Percentiles rank a stretch among this genome's conserved stretches.
Evolutionary conservation across 2,113 vertebrate species (phyloP).

Genomic region (Larimichthys crocea): DNA sequence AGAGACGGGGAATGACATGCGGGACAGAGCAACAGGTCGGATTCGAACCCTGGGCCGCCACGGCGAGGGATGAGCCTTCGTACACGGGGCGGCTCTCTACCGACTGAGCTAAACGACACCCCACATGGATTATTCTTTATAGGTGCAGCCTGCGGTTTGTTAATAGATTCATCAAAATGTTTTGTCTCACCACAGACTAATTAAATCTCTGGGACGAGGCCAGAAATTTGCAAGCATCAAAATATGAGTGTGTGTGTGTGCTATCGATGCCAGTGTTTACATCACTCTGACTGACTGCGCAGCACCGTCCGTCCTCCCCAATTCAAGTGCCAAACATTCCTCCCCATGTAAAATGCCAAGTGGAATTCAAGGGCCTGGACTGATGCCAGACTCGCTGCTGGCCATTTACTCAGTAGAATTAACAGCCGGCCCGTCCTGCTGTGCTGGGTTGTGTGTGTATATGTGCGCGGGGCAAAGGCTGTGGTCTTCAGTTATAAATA

Average conservation of each 20-base stretch:
- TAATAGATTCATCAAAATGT: neutral
- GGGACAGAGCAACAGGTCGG: no score
- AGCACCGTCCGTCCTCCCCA: neutral
- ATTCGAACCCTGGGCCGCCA: no score
- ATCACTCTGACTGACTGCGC: neutral
- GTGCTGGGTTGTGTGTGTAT: neutral
- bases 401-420: neutral
- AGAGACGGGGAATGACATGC: no score
- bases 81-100: no score
- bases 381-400: neutral
- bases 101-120: no score
- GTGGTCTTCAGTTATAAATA: neutral
- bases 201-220: neutral
- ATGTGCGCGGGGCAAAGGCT: slow-evolving; percentile 6
- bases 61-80: no score
- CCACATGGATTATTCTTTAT: neutral
- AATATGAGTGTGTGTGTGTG: no score
- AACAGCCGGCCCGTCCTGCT: slow-evolving; percentile 24
- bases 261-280: neutral
- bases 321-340: slow-evolving; percentile 45
- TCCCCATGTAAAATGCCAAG: slow-evolving; percentile 11
- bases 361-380: slow-evolving; percentile 30
- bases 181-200: neutral
- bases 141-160: neutral
- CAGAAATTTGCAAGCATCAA: neutral